These are phyloP conservation scores for Lottia gigantea DNA, from an alignment of 2,888 invertebrate species.

Conservation along the genomic window DNA sequence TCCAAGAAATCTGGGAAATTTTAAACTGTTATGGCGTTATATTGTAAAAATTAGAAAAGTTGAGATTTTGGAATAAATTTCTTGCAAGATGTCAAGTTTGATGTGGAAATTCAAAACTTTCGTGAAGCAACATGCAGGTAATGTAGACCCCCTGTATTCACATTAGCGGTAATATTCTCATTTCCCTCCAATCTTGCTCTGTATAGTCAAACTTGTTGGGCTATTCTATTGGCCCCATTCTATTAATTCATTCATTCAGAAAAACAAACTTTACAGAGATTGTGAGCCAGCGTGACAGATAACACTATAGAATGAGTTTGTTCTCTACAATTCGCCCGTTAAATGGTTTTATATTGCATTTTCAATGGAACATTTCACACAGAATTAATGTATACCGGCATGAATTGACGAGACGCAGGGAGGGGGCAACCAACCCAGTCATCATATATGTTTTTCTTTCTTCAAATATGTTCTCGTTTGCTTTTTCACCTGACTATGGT, in stretches of 20 bases:
- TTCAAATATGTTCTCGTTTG: slow-evolving; percentile 7
- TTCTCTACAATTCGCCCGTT: slow-evolving; percentile 12
- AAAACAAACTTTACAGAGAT: not conserved
- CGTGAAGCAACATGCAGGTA: too few species aligned
- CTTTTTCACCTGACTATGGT: slow-evolving; percentile 2
- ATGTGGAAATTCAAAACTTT: too few species aligned
- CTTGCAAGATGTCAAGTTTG: too few species aligned
- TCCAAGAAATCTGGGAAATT: too few species aligned
- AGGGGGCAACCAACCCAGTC: slow-evolving; percentile 10
- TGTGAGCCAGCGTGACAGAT: slow-evolving; percentile 6
- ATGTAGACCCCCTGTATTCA: not conserved
- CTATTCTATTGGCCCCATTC: not conserved
- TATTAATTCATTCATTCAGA: slow-evolving; percentile 7
- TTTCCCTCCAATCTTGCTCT: not conserved
- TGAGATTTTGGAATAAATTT: too few species aligned
- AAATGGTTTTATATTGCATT: slow-evolving; percentile 15
- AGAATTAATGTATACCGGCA: slow-evolving; percentile 21
- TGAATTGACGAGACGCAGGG: slow-evolving; percentile 13
- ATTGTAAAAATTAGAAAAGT: too few species aligned
- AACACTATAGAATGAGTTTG: slow-evolving; percentile 8
- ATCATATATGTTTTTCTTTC: slow-evolving; percentile 11
- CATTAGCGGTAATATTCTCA: not conserved
- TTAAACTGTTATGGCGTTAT: too few species aligned
- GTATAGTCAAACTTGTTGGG: not conserved
- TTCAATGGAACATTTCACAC: slow-evolving; percentile 17